phyloP scores from a whole-genome alignment of 2,888 invertebrate species.

The Plusia festucae region DNA sequence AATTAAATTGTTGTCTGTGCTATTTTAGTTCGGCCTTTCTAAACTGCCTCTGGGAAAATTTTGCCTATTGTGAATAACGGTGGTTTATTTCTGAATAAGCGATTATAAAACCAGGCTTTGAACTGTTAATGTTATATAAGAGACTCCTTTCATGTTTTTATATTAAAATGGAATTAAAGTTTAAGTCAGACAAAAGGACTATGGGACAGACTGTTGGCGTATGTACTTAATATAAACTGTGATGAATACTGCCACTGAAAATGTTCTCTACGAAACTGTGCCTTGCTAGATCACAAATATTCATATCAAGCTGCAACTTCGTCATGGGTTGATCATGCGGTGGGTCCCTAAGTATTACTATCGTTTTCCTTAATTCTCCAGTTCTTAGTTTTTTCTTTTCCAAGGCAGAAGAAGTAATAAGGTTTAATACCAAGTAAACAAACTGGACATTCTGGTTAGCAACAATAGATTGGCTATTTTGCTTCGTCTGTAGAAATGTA shows the following conservation, averaged over 20 bases:
- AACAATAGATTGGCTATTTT: neutral
- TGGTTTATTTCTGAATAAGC: neutral
- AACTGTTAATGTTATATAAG: neutral
- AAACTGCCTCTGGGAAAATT: neutral
- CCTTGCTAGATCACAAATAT: too few species aligned
- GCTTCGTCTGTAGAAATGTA: neutral
- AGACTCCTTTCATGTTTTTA: neutral
- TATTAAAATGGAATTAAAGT: conserved; percentile 1
- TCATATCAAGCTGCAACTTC: too few species aligned
- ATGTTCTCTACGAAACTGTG: too few species aligned
- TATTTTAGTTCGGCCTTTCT: neutral
- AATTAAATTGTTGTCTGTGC: neutral
- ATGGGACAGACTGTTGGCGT: too few species aligned
- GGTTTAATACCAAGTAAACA: too few species aligned
- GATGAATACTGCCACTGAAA: too few species aligned
- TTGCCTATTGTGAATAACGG: neutral
- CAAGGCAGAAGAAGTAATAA: too few species aligned
- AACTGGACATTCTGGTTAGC: neutral
- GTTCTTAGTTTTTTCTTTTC: too few species aligned
- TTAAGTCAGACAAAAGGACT: neutral
- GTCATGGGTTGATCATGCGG: too few species aligned
- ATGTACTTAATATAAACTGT: too few species aligned
- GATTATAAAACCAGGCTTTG: neutral
- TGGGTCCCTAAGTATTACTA: too few species aligned
- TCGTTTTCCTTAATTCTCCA: too few species aligned